Evolutionary conservation across 1,140 invertebrate genomes (phyloP).

Genomic region (Gryllus bimaculatus): DNA sequence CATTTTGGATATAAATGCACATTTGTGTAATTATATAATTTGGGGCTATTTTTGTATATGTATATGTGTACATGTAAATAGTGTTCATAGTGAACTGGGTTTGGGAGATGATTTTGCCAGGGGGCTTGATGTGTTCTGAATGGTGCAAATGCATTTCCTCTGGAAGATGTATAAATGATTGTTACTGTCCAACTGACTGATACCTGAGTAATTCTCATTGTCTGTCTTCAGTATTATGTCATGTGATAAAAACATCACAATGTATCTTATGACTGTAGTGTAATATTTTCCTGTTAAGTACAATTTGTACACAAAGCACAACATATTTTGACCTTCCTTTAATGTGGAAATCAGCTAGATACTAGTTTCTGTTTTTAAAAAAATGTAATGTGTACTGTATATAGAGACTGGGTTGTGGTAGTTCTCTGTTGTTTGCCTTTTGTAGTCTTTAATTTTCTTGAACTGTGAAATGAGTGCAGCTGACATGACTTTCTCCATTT

Average conservation of each 20-base stretch:
- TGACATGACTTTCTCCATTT: neutral
- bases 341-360: neutral
- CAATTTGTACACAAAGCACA: neutral
- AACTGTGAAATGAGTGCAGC: neutral
- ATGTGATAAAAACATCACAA: neutral
- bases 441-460: neutral
- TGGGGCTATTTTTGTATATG: neutral
- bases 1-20: neutral
- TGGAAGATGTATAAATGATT: neutral
- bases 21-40: neutral
- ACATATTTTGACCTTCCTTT: neutral
- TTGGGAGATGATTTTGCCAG: too few species aligned
- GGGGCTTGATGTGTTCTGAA: too few species aligned
- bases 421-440: neutral
- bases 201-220: conserved; percentile 4
- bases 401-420: neutral
- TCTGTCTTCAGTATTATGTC: conserved; percentile 4
- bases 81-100: neutral
- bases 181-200: neutral
- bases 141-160: too few species aligned
- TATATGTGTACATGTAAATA: neutral
- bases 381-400: neutral
- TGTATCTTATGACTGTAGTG: neutral
- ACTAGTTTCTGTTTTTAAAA: neutral
- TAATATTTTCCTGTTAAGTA: neutral